phyloP scores from a whole-genome alignment of 2,797 vertebrate species.

The Phrynocephalus guinanensis region DNA sequence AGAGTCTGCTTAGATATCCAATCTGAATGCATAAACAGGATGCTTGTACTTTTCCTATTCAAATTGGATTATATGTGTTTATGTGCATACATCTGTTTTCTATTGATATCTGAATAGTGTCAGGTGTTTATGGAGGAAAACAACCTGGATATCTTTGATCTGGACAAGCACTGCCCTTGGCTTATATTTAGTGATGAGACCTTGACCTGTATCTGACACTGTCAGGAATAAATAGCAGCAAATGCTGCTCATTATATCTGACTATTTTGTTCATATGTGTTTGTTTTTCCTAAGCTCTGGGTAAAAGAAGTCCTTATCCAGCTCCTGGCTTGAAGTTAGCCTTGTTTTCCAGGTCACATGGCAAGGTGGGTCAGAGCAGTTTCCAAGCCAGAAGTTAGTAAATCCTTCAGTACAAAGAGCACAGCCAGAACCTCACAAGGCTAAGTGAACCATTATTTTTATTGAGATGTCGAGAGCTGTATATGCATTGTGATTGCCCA shows the following conservation, averaged over 20 bases:
- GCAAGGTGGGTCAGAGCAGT: slow-evolving; percentile 57
- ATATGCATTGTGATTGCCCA: neutral
- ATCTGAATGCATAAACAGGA: slow-evolving; percentile 13
- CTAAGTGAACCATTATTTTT: slow-evolving; percentile 2
- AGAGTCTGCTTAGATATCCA: slow-evolving; percentile 1
- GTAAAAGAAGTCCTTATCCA: slow-evolving; percentile 38
- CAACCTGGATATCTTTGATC: neutral
- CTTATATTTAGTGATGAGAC: slow-evolving; percentile 44
- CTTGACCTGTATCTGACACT: slow-evolving; percentile 50
- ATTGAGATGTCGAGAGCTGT: neutral
- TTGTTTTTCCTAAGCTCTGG: slow-evolving; percentile 1
- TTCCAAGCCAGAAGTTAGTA: slow-evolving; percentile 42
- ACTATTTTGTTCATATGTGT: slow-evolving; percentile 34
- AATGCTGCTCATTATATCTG: slow-evolving; percentile 55
- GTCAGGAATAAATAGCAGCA: slow-evolving; percentile 49
- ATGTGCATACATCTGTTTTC: neutral
- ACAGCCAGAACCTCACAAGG: neutral
- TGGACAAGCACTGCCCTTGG: slow-evolving; percentile 46
- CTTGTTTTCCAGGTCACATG: slow-evolving; percentile 41
- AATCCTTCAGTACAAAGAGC: slow-evolving; percentile 18
- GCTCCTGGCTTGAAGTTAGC: slow-evolving; percentile 26
- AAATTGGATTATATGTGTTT: slow-evolving; percentile 17
- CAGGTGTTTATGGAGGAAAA: neutral
- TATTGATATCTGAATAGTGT: neutral
- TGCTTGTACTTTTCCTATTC: neutral